Percentiles rank a stretch among this genome's conserved stretches.
Evolutionary conservation across 2,797 vertebrate genomes (phyloP).

Genomic region (Hydrocynus forskahlii): DNA sequence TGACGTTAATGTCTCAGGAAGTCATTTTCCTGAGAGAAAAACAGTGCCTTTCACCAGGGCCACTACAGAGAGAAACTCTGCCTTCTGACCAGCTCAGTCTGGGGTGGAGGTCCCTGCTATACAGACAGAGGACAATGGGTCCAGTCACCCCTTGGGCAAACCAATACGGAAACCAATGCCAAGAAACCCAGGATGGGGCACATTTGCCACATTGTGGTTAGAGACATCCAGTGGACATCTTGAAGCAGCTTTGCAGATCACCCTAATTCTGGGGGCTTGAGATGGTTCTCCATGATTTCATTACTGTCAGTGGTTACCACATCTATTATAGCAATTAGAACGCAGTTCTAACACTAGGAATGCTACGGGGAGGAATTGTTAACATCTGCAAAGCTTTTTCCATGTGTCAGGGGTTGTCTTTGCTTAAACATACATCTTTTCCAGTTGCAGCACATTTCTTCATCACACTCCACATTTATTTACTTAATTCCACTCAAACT

Average conservation of each 20-base stretch:
- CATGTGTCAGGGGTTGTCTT: slow-evolving; percentile 75
- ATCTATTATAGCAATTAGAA: slow-evolving; percentile 82
- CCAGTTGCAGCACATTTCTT: slow-evolving; percentile 65
- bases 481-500: slow-evolving; percentile 83
- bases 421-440: slow-evolving; percentile 76
- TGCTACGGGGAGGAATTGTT: slow-evolving; percentile 77
- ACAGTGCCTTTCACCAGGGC: slow-evolving; percentile 76
- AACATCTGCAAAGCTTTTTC: slow-evolving; percentile 78
- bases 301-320: slow-evolving; percentile 80
- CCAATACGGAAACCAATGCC: slow-evolving; percentile 3
- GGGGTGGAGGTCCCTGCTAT: slow-evolving; percentile 35
- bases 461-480: slow-evolving; percentile 77
- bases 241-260: slow-evolving; percentile 72
- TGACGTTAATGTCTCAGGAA: slow-evolving; percentile 86
- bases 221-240: slow-evolving; percentile 68
- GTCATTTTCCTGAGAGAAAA: slow-evolving; percentile 76
- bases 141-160: slow-evolving; percentile 50
- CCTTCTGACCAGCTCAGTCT: slow-evolving; percentile 24
- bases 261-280: slow-evolving; percentile 75
- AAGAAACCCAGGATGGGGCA: slow-evolving; percentile 23
- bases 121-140: slow-evolving; percentile 46
- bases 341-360: slow-evolving; percentile 76
- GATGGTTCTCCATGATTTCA: slow-evolving; percentile 74
- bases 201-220: slow-evolving; percentile 40
- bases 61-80: slow-evolving; percentile 73